A percentile compares a stretch with the other conserved stretches of the same genome.
These are phyloP conservation scores for Phoronis australis DNA, from an alignment of 2,888 invertebrate species.

Conservation along the genomic window DNA sequence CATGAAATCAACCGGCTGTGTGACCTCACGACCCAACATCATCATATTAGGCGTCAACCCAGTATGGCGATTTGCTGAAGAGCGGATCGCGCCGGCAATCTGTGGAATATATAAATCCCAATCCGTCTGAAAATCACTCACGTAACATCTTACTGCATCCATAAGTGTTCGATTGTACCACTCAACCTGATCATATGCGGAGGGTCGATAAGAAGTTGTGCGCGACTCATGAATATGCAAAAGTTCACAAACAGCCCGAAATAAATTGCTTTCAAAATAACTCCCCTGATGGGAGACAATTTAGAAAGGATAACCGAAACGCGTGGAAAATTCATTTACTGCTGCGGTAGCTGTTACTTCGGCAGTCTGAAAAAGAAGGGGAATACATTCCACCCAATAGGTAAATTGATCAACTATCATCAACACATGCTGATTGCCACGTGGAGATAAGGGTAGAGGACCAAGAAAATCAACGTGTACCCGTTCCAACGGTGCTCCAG, in stretches of 20 bases:
- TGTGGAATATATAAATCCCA: slow-evolving; percentile 4
- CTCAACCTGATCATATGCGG: slow-evolving; percentile 9
- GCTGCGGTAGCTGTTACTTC: slow-evolving; percentile 12
- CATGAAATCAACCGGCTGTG: slow-evolving; percentile 7
- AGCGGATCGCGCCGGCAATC: slow-evolving; percentile 5
- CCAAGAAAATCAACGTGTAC: slow-evolving; percentile 10
- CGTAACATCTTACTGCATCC: slow-evolving; percentile 5
- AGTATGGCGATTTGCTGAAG: slow-evolving; percentile 3
- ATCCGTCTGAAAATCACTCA: neutral
- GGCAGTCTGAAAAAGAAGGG: slow-evolving; percentile 12
- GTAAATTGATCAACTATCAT: slow-evolving; percentile 11
- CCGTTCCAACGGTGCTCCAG: slow-evolving; percentile 59
- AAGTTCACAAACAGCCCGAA: slow-evolving; percentile 1
- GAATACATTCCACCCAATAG: slow-evolving; percentile 10
- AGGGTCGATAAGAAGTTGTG: slow-evolving; percentile 7
- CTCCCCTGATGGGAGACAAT: slow-evolving; percentile 13
- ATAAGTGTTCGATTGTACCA: slow-evolving; percentile 5
- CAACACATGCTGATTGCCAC: slow-evolving; percentile 4
- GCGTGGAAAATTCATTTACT: slow-evolving; percentile 10
- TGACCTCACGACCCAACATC: slow-evolving; percentile 6
- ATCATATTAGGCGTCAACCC: slow-evolving; percentile 6
- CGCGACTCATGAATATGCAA: slow-evolving; percentile 3
- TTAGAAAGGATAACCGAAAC: slow-evolving; percentile 11
- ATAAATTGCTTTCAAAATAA: slow-evolving; percentile 8
- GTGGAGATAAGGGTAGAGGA: slow-evolving; percentile 6